These are phyloP conservation scores for Mesocricetus auratus DNA, from an alignment of 2,113 vertebrate genomes.

Conservation along the genomic window DNA sequence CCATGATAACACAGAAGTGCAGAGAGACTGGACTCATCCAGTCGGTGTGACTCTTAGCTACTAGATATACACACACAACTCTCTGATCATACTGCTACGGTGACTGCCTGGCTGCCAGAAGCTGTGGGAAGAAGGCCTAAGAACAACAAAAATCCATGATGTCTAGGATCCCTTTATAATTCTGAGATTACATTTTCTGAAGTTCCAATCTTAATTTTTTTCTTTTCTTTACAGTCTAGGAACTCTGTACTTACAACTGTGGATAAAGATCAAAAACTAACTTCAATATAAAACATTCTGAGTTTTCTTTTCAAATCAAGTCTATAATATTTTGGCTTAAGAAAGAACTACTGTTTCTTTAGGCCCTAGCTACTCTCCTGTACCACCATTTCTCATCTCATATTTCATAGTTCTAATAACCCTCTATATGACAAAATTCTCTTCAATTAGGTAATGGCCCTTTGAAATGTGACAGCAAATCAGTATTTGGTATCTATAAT, in stretches of 20 bases:
- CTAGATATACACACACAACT: too few species aligned
- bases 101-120: background rate
- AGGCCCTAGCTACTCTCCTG: background rate
- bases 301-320: conserved; percentile 6
- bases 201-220: background rate
- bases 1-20: background rate
- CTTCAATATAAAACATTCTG: background rate
- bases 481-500: background rate
- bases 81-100: background rate
- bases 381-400: background rate
- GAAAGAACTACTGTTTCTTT: background rate
- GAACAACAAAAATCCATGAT: background rate
- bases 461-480: background rate
- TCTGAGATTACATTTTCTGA: background rate
- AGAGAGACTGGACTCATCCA: background rate
- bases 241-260: background rate
- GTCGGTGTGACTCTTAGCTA: background rate
- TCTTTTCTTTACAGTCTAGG: background rate
- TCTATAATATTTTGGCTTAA: background rate
- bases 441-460: background rate
- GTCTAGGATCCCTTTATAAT: conserved; percentile 8
- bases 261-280: conserved; percentile 25
- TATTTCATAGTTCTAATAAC: conserved; percentile 3
- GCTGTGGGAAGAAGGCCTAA: background rate
- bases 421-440: background rate